Evolutionary conservation across 2,888 invertebrate genomes (phyloP), one percentile per base, ranked within the genome.

Genomic region (Parnassius smintheus): DNA sequence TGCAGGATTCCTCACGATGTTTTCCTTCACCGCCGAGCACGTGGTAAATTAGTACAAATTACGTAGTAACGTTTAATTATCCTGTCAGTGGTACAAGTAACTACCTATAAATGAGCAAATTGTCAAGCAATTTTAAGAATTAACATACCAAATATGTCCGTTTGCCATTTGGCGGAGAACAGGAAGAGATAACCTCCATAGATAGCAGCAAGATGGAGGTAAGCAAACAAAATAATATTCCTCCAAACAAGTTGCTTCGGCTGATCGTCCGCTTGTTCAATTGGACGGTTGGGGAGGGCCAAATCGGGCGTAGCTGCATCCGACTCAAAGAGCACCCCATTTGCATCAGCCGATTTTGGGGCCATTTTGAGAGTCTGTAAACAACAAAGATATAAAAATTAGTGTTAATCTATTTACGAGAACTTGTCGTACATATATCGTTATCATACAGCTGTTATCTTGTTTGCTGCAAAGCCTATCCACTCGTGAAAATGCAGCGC

Each of bases 191-290:
- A 96, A 4, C 94, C 81, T 58, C 97, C 97, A 77, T 96, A 96
- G 0, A 96, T 60, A 0, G 96, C 95, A 2, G 95, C 95, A 56
- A 94, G 49, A 80, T 97, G 97, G 66, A 97, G 93, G 77, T 95
- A 95, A 9, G 91, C 87, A 77, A 97, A 97, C 1, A 95, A 91
- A n/a, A 95, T 83, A 56, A 97, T 95, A 79, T 97, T 97, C 70
- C 95, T 93, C 97, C 97, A 97, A 9, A 97, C 97, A 55, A 95
- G 82, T 77, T 93, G 87, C 48, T 91, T 78, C 64, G 93, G 93
- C 52, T 91, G 85, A 64, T 90, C 88, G 63, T 94, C 93, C 1
- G 94, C 94, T 70, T 83, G 82, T 65, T 83, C 81, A n/a, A 89
- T 76, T 11, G 91, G 85, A n/a, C 83, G 62, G 10, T 68, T 77